Evolutionary conservation across 92 coral and sea anemone genomes (phyloP).

Genomic region (Micromussa lordhowensis): DNA sequence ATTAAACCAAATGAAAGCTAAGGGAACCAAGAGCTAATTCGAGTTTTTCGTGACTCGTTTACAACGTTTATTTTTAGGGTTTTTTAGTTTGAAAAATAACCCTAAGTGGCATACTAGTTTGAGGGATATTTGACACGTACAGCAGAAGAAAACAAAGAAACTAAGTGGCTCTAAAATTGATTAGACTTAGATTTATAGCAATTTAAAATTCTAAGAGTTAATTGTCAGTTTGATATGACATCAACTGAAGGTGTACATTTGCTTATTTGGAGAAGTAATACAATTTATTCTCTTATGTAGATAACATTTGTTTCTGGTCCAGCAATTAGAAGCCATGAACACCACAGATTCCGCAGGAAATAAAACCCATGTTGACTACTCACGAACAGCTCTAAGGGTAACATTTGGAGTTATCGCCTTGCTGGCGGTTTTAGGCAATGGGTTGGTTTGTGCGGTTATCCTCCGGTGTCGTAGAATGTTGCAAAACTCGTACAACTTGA

Average conservation of each 20-base stretch:
- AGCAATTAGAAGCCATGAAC: neutral
- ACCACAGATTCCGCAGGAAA: neutral
- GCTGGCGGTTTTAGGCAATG: constrained; percentile 53
- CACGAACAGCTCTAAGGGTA: constrained; percentile 31
- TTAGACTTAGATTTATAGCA: neutral
- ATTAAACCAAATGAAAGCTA: neutral
- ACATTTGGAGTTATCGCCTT: constrained; percentile 53
- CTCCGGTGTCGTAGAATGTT: constrained; percentile 39
- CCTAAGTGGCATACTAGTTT: no score
- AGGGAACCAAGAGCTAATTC: no score
- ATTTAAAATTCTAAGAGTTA: neutral
- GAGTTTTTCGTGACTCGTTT: no score
- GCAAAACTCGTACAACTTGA: constrained; percentile 60
- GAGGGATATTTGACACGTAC: neutral
- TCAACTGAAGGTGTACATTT: no score
- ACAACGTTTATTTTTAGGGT: no score
- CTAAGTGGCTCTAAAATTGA: neutral
- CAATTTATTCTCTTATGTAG: neutral
- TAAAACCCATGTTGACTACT: neutral
- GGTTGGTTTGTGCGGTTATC: constrained; percentile 46
- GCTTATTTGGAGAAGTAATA: neutral
- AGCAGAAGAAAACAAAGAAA: neutral
- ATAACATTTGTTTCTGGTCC: neutral
- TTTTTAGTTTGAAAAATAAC: no score
- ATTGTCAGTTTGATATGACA: neutral